These are phyloP conservation scores for Ramazzottius varieornatus DNA, from an alignment of 2,888 invertebrate genomes.

Conservation along the genomic window DNA sequence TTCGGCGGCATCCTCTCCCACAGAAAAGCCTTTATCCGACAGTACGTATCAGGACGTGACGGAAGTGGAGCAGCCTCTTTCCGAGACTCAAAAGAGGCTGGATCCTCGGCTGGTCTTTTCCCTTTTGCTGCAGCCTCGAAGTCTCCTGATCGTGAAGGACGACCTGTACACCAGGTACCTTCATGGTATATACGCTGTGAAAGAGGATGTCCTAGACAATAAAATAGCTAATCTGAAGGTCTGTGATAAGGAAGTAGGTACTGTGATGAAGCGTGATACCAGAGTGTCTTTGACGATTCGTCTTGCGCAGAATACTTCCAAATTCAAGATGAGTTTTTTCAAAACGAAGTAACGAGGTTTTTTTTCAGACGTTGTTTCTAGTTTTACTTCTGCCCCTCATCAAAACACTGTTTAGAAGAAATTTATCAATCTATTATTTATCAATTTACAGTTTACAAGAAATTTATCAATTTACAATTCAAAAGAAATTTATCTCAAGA, in stretches of 20 bases:
- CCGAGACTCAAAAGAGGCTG: neutral
- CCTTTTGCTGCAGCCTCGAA: conserved; percentile 56
- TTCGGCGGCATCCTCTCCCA: neutral
- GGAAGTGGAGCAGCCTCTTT: neutral
- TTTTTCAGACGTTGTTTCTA: too few species aligned
- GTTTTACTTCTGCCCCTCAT: too few species aligned
- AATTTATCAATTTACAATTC: too few species aligned
- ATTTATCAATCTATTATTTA: too few species aligned
- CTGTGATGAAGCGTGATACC: conserved; percentile 34
- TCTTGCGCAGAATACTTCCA: conserved; percentile 46
- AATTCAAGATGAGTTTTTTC: neutral
- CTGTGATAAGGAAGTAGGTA: conserved; percentile 29
- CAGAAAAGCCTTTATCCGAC: neutral
- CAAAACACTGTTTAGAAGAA: too few species aligned
- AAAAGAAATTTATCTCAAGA: too few species aligned
- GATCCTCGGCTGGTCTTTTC: conserved; percentile 31
- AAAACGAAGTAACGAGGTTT: neutral
- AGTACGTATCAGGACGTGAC: conserved; percentile 6
- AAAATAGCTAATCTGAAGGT: conserved; percentile 9
- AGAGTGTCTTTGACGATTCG: conserved; percentile 71
- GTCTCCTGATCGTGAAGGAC: conserved; percentile 56
- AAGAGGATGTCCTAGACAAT: conserved; percentile 31
- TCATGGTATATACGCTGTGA: conserved; percentile 53
- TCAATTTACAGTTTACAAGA: too few species aligned
- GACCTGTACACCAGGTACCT: conserved; percentile 53